phyloP scores from a whole-genome alignment of 2,113 vertebrate genomes.

The Mormoops blainvillei region DNA sequence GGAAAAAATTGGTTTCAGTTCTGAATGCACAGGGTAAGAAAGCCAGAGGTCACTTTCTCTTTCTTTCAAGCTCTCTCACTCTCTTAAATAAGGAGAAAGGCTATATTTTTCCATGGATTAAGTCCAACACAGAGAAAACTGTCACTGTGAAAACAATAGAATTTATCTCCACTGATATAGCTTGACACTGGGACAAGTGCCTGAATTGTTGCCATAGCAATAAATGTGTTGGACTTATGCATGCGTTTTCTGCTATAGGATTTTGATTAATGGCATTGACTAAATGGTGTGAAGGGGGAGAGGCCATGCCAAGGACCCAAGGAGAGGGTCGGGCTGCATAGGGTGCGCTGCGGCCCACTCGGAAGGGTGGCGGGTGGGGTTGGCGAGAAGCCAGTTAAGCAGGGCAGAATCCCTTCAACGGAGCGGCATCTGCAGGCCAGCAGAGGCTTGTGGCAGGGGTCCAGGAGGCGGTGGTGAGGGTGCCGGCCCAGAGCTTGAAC shows the following conservation, averaged over 20 bases:
- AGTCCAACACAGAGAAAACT: constrained; percentile 87
- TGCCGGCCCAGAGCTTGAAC: not conserved
- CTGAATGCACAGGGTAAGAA: constrained; percentile 37
- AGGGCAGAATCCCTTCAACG: not conserved
- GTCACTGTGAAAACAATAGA: constrained; percentile 96
- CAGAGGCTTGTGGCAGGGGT: not conserved
- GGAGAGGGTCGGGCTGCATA: constrained; percentile 65
- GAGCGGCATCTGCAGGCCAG: not conserved
- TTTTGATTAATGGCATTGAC: constrained; percentile 92
- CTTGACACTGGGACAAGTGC: constrained; percentile 99
- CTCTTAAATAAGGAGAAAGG: constrained; percentile 80
- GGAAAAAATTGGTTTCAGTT: constrained; percentile 39
- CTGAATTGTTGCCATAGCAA: constrained; percentile 99
- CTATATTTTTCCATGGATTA: constrained; percentile 86
- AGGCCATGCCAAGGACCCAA: constrained; percentile 75
- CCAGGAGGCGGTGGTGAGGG: not conserved
- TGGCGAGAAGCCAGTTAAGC: not conserved
- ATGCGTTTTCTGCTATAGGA: constrained; percentile 95
- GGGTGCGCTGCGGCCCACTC: not conserved
- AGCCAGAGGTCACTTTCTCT: constrained; percentile 73
- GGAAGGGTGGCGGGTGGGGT: not conserved
- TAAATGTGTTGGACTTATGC: constrained; percentile 99
- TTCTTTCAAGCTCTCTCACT: constrained; percentile 66
- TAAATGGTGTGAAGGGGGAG: constrained; percentile 84
- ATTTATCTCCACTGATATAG: constrained; percentile 97